A percentile compares a stretch with the other conserved stretches of the same genome.
phyloP scores from a whole-genome alignment of 2,888 invertebrate species.

The Drosophila pegasa region DNA sequence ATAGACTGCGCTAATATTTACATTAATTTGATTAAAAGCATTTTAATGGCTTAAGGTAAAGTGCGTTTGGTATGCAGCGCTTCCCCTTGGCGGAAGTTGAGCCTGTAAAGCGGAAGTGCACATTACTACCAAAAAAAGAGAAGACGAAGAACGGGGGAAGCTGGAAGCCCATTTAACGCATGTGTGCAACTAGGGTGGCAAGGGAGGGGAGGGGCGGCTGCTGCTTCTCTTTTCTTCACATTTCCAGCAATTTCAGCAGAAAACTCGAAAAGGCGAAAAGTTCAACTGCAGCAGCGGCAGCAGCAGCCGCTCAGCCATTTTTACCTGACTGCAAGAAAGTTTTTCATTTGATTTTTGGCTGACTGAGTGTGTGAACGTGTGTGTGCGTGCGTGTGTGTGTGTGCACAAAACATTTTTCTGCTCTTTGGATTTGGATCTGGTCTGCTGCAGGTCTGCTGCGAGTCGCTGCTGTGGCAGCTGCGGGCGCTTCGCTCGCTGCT shows the following conservation, averaged over 20 bases:
- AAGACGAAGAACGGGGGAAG: too few species aligned
- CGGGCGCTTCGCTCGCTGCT: constrained; percentile 44
- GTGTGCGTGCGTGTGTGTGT: constrained; percentile 32
- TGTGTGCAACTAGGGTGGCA: constrained; percentile 50
- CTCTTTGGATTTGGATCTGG: constrained; percentile 55
- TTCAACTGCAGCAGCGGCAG: constrained; percentile 63
- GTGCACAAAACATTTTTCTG: constrained; percentile 74
- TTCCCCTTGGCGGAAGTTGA: constrained; percentile 53
- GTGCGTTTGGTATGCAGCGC: constrained; percentile 35
- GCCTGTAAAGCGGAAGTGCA: constrained; percentile 65
- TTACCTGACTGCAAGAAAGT: constrained; percentile 78
- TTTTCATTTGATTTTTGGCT: constrained; percentile 76
- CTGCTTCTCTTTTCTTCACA: constrained; percentile 40
- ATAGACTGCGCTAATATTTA: constrained; percentile 62
- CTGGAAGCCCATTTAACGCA: constrained; percentile 73
- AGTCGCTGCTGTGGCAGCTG: constrained; percentile 30
- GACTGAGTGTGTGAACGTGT: constrained; percentile 1
- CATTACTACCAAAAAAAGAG: constrained; percentile 52
- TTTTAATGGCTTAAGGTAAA: constrained; percentile 75
- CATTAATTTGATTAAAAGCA: constrained; percentile 80
- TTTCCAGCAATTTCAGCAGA: constrained; percentile 74
- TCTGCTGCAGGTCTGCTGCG: constrained; percentile 35
- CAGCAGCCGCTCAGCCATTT: constrained; percentile 61
- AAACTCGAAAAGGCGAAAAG: constrained; percentile 76
- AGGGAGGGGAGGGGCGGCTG: background rate